phyloP scores from a whole-genome alignment of 2,888 invertebrate species.

The Melipona bicolor region DNA sequence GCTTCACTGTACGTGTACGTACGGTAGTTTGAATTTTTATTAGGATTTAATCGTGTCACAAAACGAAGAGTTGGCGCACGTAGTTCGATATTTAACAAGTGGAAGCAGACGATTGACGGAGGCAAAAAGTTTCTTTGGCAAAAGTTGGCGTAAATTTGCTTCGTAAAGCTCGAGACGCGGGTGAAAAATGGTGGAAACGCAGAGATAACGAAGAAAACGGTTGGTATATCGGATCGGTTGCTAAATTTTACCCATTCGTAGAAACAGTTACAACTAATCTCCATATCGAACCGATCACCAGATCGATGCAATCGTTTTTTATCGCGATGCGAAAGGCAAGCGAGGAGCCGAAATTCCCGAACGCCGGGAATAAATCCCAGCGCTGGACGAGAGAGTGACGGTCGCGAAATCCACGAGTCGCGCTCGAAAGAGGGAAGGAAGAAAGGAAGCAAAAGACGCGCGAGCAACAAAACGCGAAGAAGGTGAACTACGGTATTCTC shows the following conservation, averaged over 20 bases:
- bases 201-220: background rate
- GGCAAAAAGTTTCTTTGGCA: too few relatives aligned
- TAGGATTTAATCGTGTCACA: too few relatives aligned
- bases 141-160: too few relatives aligned
- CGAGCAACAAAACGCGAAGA: slow-evolving; percentile 53
- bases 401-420: background rate
- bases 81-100: too few relatives aligned
- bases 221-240: background rate
- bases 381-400: slow-evolving; percentile 1
- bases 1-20: too few relatives aligned
- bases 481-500: slow-evolving; percentile 42
- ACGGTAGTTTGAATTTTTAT: too few relatives aligned
- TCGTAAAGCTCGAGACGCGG: background rate
- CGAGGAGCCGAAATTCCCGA: background rate
- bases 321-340: background rate
- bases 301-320: too few relatives aligned
- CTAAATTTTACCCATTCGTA: background rate
- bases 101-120: too few relatives aligned
- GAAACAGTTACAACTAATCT: background rate
- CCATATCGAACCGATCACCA: background rate
- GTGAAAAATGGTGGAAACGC: background rate
- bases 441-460: slow-evolving; percentile 17
- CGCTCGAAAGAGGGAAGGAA: slow-evolving; percentile 35
- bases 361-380: background rate
- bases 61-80: too few relatives aligned